Evolutionary conservation across 1,140 invertebrate genomes (phyloP), one percentile per base, ranked within the genome.

Genomic region (Ceratosolen solmsi): DNA sequence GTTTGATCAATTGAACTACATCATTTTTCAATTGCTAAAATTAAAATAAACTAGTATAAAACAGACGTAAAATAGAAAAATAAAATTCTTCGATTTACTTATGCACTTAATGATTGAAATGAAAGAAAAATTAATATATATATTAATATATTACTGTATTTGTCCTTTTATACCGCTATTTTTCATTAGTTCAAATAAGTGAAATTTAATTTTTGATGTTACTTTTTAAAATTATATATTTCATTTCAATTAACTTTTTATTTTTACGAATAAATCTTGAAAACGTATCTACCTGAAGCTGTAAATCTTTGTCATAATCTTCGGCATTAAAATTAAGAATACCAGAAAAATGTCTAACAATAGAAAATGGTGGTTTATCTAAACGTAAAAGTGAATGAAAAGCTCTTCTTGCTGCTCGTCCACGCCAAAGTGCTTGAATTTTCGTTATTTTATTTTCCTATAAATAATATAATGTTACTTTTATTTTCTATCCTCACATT

Each of bases 271-370:
- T 27, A 22, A 36, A 51, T 20, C 1, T 51, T n/a, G 17, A 25
- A 27, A 73, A 60, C 72, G n/a, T 81, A 56, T 78, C 83, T 86
- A 93, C 93, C 89, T 95, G 94, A 36, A 95, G 86, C 88, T 94
- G 92, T 33, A 95, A 92, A 89, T 95, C 95, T 84, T 94, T 92
- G 73, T 94, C 93, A 65, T 96, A 96, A 89, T 96, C 95, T 85
- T 94, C 93, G 60, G 94, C 94, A 73, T 94, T 95, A 75, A 95
- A 94, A 87, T 96, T 94, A 63, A 96, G 89, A 82, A 96, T 92
- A 51, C 94, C 92, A 5, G 95, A 93, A 92, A 96, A 96, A 83
- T 94, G 94, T 72, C 94, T 93, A 3, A 96, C 94, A n/a, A 95
- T 93, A 83, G 92, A 92, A 41, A 96, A 93, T 1, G 95, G 93